Conservation (phyloP, 92 coral and sea anemone species). For the Scolanthus callimorphus region DNA sequence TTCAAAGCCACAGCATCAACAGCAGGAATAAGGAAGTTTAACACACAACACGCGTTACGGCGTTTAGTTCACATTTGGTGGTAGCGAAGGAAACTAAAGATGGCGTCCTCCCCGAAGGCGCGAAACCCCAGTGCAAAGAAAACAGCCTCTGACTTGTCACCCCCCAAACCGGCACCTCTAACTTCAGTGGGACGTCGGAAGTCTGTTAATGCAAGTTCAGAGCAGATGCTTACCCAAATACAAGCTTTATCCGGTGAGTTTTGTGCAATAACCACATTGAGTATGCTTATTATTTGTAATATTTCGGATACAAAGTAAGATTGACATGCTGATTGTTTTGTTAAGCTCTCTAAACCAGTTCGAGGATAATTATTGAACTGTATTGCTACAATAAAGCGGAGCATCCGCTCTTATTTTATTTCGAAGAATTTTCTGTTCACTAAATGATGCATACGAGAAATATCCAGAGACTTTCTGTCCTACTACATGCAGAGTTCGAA, state of each 20-base stretch:
- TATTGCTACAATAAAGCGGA: too few relatives aligned
- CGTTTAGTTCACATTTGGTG: conserved; percentile 17
- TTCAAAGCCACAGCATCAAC: conserved; percentile 12
- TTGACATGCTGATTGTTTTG: background rate
- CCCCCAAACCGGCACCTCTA: conserved; percentile 13
- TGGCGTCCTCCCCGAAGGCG: conserved; percentile 70
- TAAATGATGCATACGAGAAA: too few relatives aligned
- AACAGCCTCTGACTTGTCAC: conserved; percentile 16
- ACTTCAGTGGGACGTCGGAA: conserved; percentile 13
- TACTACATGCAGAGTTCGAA: too few relatives aligned
- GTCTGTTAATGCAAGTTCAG: conserved; percentile 27
- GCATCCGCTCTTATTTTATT: too few relatives aligned
- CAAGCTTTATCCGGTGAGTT: conserved; percentile 45
- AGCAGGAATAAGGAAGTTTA: conserved; percentile 16
- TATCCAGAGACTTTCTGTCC: too few relatives aligned
- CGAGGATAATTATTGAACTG: too few relatives aligned
- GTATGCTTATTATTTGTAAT: background rate
- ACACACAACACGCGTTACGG: background rate
- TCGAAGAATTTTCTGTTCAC: too few relatives aligned
- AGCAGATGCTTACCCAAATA: conserved; percentile 27
- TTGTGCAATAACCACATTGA: too few relatives aligned
- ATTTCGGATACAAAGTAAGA: too few relatives aligned
- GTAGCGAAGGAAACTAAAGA: conserved; percentile 64
- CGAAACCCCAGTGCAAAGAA: conserved; percentile 24
- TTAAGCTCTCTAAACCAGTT: too few relatives aligned